Evolutionary conservation across 2,888 invertebrate species (phyloP).

Genomic region (Tridacna gigas): DNA sequence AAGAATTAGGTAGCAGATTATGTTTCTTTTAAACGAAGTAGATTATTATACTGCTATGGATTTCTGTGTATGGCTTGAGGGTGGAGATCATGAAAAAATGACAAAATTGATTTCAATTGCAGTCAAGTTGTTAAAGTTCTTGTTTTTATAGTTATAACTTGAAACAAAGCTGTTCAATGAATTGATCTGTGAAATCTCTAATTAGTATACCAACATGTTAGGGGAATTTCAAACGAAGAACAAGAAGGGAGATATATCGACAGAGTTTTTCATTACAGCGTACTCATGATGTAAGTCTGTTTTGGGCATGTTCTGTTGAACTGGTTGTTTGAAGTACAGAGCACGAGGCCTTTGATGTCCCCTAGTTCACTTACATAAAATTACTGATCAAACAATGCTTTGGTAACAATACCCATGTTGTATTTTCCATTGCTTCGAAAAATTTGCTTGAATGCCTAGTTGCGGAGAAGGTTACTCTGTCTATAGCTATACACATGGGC

Average conservation of each 20-base stretch:
- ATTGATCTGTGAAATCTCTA: constrained; percentile 28
- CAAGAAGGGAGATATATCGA: constrained; percentile 10
- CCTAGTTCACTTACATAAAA: constrained; percentile 64
- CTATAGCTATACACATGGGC: constrained; percentile 42
- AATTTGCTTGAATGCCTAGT: constrained; percentile 29
- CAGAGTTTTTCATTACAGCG: constrained; percentile 8
- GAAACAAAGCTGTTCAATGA: constrained; percentile 17
- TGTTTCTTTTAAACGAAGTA: background rate
- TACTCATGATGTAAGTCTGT: constrained; percentile 48
- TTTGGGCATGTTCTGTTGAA: constrained; percentile 62
- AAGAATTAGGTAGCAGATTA: background rate
- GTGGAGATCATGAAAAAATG: background rate
- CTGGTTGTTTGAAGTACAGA: constrained; percentile 64
- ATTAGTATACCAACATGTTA: constrained; percentile 22
- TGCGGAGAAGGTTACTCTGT: constrained; percentile 35
- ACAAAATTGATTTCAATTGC: constrained; percentile 1
- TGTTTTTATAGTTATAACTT: constrained; percentile 15
- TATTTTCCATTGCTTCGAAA: constrained; percentile 44
- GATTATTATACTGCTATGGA: background rate
- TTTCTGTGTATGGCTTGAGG: background rate
- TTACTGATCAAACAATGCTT: constrained; percentile 64
- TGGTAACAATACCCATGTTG: constrained; percentile 65
- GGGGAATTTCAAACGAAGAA: constrained; percentile 16
- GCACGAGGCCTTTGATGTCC: constrained; percentile 56
- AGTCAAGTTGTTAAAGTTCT: background rate